phyloP scores from a whole-genome alignment of 2,797 vertebrate species.

The Poeciliopsis infans region DNA sequence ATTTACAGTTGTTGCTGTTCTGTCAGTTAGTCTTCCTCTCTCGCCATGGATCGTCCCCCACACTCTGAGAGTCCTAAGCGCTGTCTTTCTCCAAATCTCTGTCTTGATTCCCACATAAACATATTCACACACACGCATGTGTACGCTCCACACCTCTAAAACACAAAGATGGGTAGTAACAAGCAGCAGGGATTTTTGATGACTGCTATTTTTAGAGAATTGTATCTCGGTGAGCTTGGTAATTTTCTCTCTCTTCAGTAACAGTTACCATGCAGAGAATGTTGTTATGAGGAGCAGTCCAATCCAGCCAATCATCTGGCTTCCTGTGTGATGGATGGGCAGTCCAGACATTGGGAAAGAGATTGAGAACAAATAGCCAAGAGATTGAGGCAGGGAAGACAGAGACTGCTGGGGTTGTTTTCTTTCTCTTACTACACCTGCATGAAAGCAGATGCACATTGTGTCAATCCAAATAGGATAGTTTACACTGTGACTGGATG shows the following conservation, averaged over 20 bases:
- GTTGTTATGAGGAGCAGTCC: conserved; percentile 69
- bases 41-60: conserved; percentile 37
- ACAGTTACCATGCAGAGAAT: conserved; percentile 76
- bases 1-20: conserved; percentile 57
- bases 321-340: conserved; percentile 68
- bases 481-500: conserved; percentile 4
- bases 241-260: conserved; percentile 77
- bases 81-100: conserved; percentile 31
- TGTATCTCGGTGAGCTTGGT: conserved; percentile 74
- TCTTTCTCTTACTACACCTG: conserved; percentile 39
- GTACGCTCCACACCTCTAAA: not conserved
- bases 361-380: conserved; percentile 9
- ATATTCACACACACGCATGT: conserved; percentile 6
- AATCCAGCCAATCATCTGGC: conserved; percentile 67
- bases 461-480: conserved; percentile 6
- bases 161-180: conserved; percentile 41
- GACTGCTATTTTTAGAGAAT: conserved; percentile 76
- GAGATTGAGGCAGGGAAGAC: conserved; percentile 40
- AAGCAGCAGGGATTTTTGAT: conserved; percentile 72
- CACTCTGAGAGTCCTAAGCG: conserved; percentile 6
- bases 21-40: conserved; percentile 66
- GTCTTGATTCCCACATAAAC: conserved; percentile 18
- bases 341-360: conserved; percentile 45
- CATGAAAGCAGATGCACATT: conserved; percentile 9
- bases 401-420: conserved; percentile 27